Evolutionary conservation across 1,140 invertebrate species (phyloP), one percentile per base, ranked within the genome.

Genomic region (fruit fly (Drosophila melanogaster)): DNA sequence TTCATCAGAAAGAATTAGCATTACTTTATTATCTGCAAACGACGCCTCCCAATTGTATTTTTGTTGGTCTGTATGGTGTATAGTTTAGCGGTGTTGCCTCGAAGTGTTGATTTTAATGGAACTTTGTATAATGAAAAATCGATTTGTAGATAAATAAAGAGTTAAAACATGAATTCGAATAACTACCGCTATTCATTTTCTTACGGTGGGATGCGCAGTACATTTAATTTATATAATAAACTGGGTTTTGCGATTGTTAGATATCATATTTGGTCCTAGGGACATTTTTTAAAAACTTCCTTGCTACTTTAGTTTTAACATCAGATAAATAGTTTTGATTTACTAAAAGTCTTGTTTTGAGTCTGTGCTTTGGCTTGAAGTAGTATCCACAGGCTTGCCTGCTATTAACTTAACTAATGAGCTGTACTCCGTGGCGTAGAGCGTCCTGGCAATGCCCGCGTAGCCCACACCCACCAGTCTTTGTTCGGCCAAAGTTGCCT

Each of bases 351-450:
- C n/a, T 37, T 37, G 8, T 14, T 37, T 14, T 6, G 6, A 26
- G 7, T 62, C 51, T 3, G 26, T 43, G 12, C 3, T 33, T 61
- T 75, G 30, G 22, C 15, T 46, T 17, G 55, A 17, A 14, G 19
- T 11, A 3, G 0, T 15, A 5, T 65, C 46, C 5, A n/a, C 6
- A n/a, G 3, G 14, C 15, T 19, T 72, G 0, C 14, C 47, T 2
- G 72, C 67, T 30, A 87, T 89, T 14, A 12, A 33, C 44, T 84
- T 86, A 0, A 91, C 69, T 65, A 79, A 78, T 0, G 71, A 77
- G 14, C 72, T 71, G 57, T 87, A 91, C 46, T 91, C 90, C 5
- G 71, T 79, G 12, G 90, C 81, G 30, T 91, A 91, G 4, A 84
- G 50, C 4, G 38, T 72, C 30, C 57, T 79, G 4, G 87, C 86